Conservation (phyloP, 2,113 vertebrate species). For the Sphyrna mokarran region DNA sequence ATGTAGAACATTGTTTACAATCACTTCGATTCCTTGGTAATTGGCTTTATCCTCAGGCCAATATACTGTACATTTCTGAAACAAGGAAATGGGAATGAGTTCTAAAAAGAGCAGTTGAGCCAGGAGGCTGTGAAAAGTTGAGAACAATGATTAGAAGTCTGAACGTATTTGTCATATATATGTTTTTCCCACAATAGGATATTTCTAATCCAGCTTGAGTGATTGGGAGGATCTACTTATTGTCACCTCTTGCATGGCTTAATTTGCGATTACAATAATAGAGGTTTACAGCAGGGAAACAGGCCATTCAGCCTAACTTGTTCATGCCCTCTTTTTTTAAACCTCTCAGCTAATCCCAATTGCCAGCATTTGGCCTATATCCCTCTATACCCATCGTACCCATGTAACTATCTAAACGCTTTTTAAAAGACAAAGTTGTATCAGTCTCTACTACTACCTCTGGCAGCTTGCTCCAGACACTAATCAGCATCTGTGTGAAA, state of each 20-base stretch:
- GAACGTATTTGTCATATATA: background rate
- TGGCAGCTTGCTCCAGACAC: no score
- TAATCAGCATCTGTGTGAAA: no score
- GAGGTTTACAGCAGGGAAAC: no score
- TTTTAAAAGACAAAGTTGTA: no score
- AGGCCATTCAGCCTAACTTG: no score
- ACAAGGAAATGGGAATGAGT: background rate
- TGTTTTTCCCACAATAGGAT: background rate
- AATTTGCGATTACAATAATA: background rate
- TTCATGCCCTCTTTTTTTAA: no score
- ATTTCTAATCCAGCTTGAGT: background rate
- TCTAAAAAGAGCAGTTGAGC: background rate
- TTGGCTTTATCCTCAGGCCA: constrained; percentile 87
- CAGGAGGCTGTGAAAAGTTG: background rate
- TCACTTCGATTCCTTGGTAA: constrained; percentile 82
- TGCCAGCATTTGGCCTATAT: no score
- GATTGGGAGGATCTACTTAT: background rate
- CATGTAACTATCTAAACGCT: no score
- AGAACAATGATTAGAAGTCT: background rate
- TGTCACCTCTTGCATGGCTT: background rate
- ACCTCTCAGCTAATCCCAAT: no score
- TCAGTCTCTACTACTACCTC: no score
- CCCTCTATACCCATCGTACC: no score
- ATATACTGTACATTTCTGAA: constrained; percentile 94
- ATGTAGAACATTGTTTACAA: constrained; percentile 74